phyloP scores from a whole-genome alignment of 2,888 invertebrate genomes.

The Acleris cristana region DNA sequence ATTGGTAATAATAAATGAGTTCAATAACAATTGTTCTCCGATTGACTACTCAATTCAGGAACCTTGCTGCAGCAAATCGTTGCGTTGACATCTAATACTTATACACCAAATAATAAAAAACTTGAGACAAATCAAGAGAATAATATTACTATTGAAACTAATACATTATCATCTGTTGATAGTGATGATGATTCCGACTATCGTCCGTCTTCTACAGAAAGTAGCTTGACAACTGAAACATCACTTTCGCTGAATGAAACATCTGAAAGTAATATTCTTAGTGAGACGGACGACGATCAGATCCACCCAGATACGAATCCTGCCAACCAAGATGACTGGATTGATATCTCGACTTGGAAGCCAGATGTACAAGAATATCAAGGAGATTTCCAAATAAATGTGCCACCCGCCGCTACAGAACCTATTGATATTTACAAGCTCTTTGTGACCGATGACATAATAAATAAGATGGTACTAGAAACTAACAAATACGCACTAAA shows the following conservation, averaged over 20 bases:
- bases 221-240: conserved; percentile 4
- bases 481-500: conserved; percentile 40
- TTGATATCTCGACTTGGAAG: background rate
- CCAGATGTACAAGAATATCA: background rate
- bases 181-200: background rate
- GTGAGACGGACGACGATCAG: background rate
- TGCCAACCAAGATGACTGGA: background rate
- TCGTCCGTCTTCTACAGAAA: conserved; percentile 6
- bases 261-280: background rate
- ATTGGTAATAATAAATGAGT: conserved; percentile 9
- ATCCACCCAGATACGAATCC: background rate
- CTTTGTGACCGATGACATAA: conserved; percentile 37
- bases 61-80: conserved; percentile 9
- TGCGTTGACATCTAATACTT: conserved; percentile 2
- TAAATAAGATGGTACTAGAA: conserved; percentile 40
- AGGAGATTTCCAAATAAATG: conserved; percentile 11
- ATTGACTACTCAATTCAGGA: conserved; percentile 7
- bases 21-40: conserved; percentile 7
- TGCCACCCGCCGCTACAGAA: background rate
- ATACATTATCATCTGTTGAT: background rate
- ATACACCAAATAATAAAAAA: background rate
- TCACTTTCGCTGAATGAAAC: conserved; percentile 1
- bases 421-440: conserved; percentile 8
- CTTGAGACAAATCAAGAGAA: conserved; percentile 1
- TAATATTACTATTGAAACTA: conserved; percentile 1